Conservation (phyloP, 2,113 vertebrate species). For the Sphyrna mokarran region DNA sequence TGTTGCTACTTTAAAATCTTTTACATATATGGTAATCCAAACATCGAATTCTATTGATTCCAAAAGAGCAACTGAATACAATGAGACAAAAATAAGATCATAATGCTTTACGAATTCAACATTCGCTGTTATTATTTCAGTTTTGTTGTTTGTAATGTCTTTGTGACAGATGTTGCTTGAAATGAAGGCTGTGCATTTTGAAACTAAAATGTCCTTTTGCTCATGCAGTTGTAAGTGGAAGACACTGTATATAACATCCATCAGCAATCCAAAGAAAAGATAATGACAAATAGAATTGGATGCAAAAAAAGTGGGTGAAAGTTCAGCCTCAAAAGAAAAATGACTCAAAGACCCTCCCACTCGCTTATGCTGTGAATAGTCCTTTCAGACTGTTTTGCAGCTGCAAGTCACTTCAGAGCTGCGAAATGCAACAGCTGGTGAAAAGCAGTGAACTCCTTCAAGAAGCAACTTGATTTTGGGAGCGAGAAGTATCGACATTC, state of each 20-base stretch:
- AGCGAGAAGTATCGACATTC: not conserved
- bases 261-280: not conserved
- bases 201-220: not conserved
- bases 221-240: not conserved
- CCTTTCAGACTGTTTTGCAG: not conserved
- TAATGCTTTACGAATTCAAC: not conserved
- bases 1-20: not conserved
- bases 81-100: not conserved
- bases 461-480: not conserved
- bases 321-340: not conserved
- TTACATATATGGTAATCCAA: not conserved
- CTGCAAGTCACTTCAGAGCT: not conserved
- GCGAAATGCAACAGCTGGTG: slow-evolving; percentile 24
- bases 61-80: not conserved
- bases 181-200: not conserved
- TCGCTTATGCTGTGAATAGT: not conserved
- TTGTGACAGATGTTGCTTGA: not conserved
- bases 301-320: slow-evolving; percentile 20
- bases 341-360: slow-evolving; percentile 9
- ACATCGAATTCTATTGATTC: not conserved
- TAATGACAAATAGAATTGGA: slow-evolving; percentile 13
- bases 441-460: not conserved
- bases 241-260: not conserved
- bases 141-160: not conserved
- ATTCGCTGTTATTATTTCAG: not conserved